Percentiles rank a stretch among this genome's conserved stretches.
Evolutionary conservation across 1,140 invertebrate species (phyloP).

Genomic region (Amphibalanus amphitrite): DNA sequence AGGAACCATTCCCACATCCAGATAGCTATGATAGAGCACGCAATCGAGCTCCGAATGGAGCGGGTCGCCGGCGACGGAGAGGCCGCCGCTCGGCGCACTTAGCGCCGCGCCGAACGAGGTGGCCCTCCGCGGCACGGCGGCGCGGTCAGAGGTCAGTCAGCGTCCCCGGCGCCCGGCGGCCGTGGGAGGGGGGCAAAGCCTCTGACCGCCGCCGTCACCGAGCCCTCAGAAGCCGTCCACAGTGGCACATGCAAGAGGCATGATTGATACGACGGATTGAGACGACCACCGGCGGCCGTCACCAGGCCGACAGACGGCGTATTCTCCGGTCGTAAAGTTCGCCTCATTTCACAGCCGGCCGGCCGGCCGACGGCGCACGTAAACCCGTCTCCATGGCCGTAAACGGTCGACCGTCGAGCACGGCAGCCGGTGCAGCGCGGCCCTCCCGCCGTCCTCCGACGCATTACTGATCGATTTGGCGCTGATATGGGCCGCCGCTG

Average conservation of each 20-base stretch:
- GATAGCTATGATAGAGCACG: not conserved
- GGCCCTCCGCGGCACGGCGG: too few relatives aligned
- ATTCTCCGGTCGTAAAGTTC: not conserved
- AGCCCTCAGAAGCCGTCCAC: too few relatives aligned
- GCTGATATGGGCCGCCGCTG: not conserved
- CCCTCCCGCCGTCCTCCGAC: too few relatives aligned
- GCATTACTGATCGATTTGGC: not conserved
- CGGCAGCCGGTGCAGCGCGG: not conserved
- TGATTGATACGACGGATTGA: not conserved
- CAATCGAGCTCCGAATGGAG: not conserved
- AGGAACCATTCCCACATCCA: not conserved
- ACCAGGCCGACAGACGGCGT: not conserved
- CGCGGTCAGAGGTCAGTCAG: too few relatives aligned
- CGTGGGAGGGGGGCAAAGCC: too few relatives aligned
- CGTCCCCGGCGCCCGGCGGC: too few relatives aligned
- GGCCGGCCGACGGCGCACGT: not conserved
- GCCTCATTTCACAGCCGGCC: not conserved
- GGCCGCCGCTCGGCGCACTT: not conserved
- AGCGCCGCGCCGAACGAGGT: not conserved
- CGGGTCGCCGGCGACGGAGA: not conserved
- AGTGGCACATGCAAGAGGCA: not conserved
- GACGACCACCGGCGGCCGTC: not conserved
- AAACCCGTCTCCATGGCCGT: not conserved
- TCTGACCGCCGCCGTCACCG: too few relatives aligned
- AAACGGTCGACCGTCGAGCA: not conserved